These are phyloP conservation scores for Porites lutea DNA, from an alignment of 64 coral and sea anemone genomes.

Conservation along the genomic window DNA sequence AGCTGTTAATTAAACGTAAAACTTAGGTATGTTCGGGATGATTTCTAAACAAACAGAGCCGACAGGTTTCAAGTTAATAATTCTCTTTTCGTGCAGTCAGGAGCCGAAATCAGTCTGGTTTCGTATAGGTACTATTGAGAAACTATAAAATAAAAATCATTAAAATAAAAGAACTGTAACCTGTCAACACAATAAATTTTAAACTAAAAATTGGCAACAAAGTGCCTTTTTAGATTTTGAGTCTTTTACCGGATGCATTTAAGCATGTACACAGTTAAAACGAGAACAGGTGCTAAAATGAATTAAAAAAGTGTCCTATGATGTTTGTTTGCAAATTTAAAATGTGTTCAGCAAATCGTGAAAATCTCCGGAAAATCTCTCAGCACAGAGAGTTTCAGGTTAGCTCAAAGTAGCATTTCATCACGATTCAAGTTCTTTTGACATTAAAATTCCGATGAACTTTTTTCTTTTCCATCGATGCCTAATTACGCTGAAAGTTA, in stretches of 20 bases:
- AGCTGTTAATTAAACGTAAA: too few species aligned
- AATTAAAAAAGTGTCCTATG: not conserved
- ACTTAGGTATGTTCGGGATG: not conserved
- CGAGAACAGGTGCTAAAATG: not conserved
- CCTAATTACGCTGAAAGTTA: too few species aligned
- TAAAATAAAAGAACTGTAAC: too few species aligned
- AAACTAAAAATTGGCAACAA: not conserved
- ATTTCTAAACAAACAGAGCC: not conserved
- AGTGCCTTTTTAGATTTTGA: not conserved
- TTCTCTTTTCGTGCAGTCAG: not conserved
- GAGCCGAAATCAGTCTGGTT: too few species aligned
- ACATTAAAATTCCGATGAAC: not conserved
- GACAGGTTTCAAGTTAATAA: not conserved
- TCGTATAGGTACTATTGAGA: too few species aligned
- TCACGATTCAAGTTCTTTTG: not conserved
- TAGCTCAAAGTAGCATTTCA: not conserved
- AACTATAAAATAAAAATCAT: too few species aligned
- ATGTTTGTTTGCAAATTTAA: slow-evolving; percentile 1
- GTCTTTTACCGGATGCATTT: slow-evolving; percentile 14
- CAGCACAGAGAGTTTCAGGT: not conserved
- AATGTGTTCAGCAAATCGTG: not conserved
- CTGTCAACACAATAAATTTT: too few species aligned
- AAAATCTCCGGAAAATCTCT: not conserved
- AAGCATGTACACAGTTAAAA: not conserved
- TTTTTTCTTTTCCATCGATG: too few species aligned